A percentile compares a stretch with the other conserved stretches of the same genome.
Conservation (phyloP, 2,797 vertebrate genomes). For the Spinus olivaceus region DNA sequence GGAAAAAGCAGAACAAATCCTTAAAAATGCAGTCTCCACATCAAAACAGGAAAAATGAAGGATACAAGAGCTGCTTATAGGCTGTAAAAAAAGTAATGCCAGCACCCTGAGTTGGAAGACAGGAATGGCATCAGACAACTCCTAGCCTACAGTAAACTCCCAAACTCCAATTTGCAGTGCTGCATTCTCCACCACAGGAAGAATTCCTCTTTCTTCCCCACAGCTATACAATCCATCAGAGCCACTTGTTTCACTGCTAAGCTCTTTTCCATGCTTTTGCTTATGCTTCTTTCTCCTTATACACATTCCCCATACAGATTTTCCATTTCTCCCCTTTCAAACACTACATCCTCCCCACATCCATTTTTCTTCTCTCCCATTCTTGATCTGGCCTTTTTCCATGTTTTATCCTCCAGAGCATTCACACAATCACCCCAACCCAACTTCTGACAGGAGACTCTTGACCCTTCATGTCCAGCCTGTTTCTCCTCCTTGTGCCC, state of each 20-base stretch:
- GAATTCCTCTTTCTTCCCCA: background rate
- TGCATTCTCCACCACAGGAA: background rate
- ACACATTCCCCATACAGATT: background rate
- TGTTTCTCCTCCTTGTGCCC: background rate
- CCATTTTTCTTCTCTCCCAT: background rate
- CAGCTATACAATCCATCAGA: background rate
- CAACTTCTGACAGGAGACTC: background rate
- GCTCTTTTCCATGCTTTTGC: background rate
- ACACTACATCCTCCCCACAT: fast-evolving
- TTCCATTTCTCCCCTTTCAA: background rate
- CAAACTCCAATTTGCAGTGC: background rate
- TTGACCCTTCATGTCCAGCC: background rate
- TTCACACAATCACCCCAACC: background rate
- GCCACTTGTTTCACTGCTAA: background rate
- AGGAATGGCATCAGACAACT: background rate
- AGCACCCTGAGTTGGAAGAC: background rate
- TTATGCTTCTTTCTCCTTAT: background rate
- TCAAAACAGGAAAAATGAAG: background rate
- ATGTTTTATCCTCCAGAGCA: background rate
- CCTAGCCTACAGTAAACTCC: background rate
- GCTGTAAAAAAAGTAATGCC: background rate
- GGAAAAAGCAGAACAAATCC: background rate
- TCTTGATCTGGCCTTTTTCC: background rate
- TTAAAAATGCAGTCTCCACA: background rate
- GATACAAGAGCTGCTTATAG: background rate